Evolutionary conservation across 2,797 vertebrate species (phyloP).

Genomic region (Parambassis ranga): DNA sequence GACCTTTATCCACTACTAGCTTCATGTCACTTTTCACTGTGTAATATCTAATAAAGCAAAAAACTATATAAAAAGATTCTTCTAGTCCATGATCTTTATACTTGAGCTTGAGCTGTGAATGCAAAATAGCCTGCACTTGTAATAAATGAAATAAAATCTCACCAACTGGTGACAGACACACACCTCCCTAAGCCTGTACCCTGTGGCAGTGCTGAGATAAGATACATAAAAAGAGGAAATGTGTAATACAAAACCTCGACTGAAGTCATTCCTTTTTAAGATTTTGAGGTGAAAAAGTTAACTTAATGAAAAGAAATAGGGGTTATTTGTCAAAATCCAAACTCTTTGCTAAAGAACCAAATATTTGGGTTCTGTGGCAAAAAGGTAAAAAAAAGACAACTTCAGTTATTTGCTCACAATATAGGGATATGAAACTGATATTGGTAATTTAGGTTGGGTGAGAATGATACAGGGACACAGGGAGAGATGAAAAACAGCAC

Average conservation of each 20-base stretch:
- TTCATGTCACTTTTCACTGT: background rate
- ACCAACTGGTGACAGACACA: background rate
- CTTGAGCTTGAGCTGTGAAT: background rate
- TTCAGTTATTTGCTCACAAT: conserved; percentile 1
- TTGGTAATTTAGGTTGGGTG: background rate
- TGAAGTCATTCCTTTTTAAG: too few species aligned
- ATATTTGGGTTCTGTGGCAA: too few species aligned
- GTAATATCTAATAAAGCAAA: conserved; percentile 4
- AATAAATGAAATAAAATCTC: conserved; percentile 5
- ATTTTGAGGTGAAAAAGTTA: background rate
- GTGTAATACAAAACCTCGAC: background rate
- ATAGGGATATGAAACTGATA: conserved; percentile 26
- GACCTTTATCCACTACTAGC: background rate
- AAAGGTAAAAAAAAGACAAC: conserved; percentile 17
- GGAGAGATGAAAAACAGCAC: conserved; percentile 14
- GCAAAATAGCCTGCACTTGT: background rate
- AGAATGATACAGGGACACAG: conserved; percentile 7
- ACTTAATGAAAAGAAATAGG: background rate
- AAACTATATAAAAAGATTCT: background rate
- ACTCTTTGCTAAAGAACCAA: too few species aligned
- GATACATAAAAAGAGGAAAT: background rate
- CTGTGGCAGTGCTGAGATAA: conserved; percentile 1
- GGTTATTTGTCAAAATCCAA: background rate
- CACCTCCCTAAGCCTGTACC: background rate
- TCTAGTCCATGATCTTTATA: background rate